Conservation (phyloP, 1,140 invertebrate genomes). For the Scaptodrosophila lebanonensis region DNA sequence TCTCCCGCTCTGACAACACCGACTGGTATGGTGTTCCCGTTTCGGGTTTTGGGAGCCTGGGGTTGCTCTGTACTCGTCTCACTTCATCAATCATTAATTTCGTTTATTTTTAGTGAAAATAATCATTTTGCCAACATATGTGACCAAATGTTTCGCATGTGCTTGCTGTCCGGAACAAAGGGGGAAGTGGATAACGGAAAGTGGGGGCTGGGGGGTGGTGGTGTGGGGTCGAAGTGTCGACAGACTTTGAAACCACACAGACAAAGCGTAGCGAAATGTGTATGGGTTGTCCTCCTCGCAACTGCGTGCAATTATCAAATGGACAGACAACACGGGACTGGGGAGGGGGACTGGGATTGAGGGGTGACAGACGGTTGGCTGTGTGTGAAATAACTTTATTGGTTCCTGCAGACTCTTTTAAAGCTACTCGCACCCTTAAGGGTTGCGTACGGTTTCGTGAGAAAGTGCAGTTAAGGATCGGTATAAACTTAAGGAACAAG, state of each 20-base stretch:
- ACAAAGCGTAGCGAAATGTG: constrained; percentile 46
- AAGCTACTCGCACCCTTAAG: constrained; percentile 7
- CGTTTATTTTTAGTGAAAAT: constrained; percentile 74
- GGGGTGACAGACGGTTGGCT: constrained; percentile 38
- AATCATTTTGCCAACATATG: constrained; percentile 73
- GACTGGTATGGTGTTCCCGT: too few relatives aligned
- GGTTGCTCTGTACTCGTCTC: constrained; percentile 63
- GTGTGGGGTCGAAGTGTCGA: constrained; percentile 6
- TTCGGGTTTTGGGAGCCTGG: constrained; percentile 7
- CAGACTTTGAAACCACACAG: constrained; percentile 2
- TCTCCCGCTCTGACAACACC: constrained; percentile 17
- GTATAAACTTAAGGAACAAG: constrained; percentile 2
- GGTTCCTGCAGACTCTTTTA: constrained; percentile 36
- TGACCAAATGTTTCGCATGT: constrained; percentile 63
- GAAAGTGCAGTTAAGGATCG: constrained; percentile 37
- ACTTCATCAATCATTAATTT: constrained; percentile 73
- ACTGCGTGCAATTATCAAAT: constrained; percentile 65
- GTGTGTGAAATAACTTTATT: constrained; percentile 69
- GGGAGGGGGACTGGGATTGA: constrained; percentile 16
- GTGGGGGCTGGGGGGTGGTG: background rate
- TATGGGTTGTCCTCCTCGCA: constrained; percentile 37
- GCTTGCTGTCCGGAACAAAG: constrained; percentile 20
- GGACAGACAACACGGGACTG: constrained; percentile 25
- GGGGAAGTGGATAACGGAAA: background rate
- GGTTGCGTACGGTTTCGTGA: constrained; percentile 8